Base-by-base conservation (phyloP, 64 coral and sea anemone species). In the Porites australiensis region DNA sequence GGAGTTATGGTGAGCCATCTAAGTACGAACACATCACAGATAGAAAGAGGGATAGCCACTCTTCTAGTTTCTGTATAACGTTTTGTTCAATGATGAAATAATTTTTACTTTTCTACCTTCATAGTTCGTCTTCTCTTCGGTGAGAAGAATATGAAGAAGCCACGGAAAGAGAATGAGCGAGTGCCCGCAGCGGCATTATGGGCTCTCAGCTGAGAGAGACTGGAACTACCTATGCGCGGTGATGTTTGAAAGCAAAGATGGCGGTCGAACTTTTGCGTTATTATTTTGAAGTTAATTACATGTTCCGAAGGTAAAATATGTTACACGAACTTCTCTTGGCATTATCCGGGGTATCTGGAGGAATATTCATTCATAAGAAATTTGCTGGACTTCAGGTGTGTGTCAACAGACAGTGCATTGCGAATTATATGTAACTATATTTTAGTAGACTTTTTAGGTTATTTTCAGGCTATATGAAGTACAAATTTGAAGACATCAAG, bases 271-370 rank as follows among this genome's bases (percentile, higher is more conserved):
- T 73, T 46, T 64, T 57, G 12, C 54, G 62, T 16, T 64, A 64
- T 64, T 5, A 16, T 64, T 37, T 37, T 37, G 27, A 37, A 37
- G 13, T 59, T 9, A 59, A 9, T 59, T 9, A 73, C 46, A 23
- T 73, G 2, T 74, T 14, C 72, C 48, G 11, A 74, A 58, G 20
- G 52, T 57, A 37, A 79, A 82, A 57, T 44, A 98, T 98, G 95
- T 88, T 98, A 22, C 95, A 98, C 82, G 95, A 98, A 46, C 88
- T 98, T 79, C 71, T 98, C 4, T 87, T 98, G 59, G 95, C 95
- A 18, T 87, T 98, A 82, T 94, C 95, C 50, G 95, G 95, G 15
- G 76, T 91, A 68, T 91, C 82, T 83, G 92, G 95, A 21, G 93
- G 95, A 19, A 76, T 94, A 62, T 98, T 94, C 79, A 68, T 98